Evolutionary conservation across 2,888 invertebrate species (phyloP).

Genomic region (Noctua fimbriata): DNA sequence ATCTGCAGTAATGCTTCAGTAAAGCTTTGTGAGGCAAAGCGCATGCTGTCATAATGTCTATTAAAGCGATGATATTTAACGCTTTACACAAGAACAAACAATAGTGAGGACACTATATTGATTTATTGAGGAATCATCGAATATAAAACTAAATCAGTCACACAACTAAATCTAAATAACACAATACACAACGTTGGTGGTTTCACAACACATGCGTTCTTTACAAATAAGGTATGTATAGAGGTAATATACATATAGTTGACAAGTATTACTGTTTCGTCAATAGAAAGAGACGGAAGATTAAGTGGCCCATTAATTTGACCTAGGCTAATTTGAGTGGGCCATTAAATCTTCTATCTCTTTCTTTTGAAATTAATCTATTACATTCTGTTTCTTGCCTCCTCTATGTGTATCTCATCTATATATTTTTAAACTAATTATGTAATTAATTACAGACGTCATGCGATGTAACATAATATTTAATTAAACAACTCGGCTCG

Average conservation of each 20-base stretch:
- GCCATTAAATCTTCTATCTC: neutral
- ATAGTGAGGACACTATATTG: slow-evolving; percentile 75
- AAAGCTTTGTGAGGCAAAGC: slow-evolving; percentile 80
- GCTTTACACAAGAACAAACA: slow-evolving; percentile 66
- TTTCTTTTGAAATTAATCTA: slow-evolving; percentile 8
- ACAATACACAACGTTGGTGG: slow-evolving; percentile 69
- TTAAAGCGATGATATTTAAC: slow-evolving; percentile 55
- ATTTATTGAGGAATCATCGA: slow-evolving; percentile 77
- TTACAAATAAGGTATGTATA: slow-evolving; percentile 59
- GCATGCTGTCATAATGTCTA: slow-evolving; percentile 75
- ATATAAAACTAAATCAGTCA: slow-evolving; percentile 87
- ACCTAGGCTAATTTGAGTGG: neutral
- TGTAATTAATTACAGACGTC: slow-evolving; percentile 60
- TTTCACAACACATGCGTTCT: slow-evolving; percentile 70
- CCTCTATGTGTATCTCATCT: slow-evolving; percentile 33
- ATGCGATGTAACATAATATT: slow-evolving; percentile 58
- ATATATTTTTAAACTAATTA: slow-evolving; percentile 46
- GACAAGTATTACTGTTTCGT: slow-evolving; percentile 10
- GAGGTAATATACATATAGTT: slow-evolving; percentile 32
- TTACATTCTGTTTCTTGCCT: slow-evolving; percentile 23
- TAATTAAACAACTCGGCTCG: slow-evolving; percentile 39
- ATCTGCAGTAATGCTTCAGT: slow-evolving; percentile 59
- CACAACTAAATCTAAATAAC: slow-evolving; percentile 79
- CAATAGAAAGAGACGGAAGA: slow-evolving; percentile 1
- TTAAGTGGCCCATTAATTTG: neutral